These are phyloP conservation scores for Lepidonotus clava DNA, from an alignment of 2,888 invertebrate genomes.

Conservation along the genomic window DNA sequence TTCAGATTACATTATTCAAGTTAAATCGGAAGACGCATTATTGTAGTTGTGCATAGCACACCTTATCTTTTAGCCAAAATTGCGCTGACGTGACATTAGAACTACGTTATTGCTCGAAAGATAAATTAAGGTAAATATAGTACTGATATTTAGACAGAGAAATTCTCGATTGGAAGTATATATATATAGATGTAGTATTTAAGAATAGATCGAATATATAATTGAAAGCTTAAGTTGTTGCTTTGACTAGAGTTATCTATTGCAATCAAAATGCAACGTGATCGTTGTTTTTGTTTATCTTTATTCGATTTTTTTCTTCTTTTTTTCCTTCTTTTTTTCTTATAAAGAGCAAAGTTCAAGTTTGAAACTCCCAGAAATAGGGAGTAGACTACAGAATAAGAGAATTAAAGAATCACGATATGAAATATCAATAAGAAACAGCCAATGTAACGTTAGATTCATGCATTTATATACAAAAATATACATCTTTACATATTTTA, in stretches of 20 bases:
- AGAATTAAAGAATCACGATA: slow-evolving; percentile 1
- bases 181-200: no score
- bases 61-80: no score
- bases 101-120: no score
- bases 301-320: slow-evolving; percentile 27
- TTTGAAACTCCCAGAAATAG: slow-evolving; percentile 31
- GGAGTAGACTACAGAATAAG: slow-evolving; percentile 39
- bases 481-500: slow-evolving; percentile 47
- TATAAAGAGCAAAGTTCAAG: slow-evolving; percentile 36
- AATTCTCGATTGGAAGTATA: no score
- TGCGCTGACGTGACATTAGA: no score
- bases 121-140: no score
- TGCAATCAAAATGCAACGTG: slow-evolving; percentile 4
- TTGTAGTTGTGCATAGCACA: no score
- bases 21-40: no score
- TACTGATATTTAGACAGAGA: no score
- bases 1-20: no score
- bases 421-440: slow-evolving; percentile 48
- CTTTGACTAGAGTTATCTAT: background rate
- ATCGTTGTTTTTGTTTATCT: background rate
- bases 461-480: slow-evolving; percentile 54
- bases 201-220: no score
- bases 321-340: slow-evolving; percentile 7
- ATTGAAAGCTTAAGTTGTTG: background rate
- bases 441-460: slow-evolving; percentile 50